Evolutionary conservation across 1,140 invertebrate genomes (phyloP), one percentile per base, ranked within the genome.

Genomic region (Drosophila triauraria): DNA sequence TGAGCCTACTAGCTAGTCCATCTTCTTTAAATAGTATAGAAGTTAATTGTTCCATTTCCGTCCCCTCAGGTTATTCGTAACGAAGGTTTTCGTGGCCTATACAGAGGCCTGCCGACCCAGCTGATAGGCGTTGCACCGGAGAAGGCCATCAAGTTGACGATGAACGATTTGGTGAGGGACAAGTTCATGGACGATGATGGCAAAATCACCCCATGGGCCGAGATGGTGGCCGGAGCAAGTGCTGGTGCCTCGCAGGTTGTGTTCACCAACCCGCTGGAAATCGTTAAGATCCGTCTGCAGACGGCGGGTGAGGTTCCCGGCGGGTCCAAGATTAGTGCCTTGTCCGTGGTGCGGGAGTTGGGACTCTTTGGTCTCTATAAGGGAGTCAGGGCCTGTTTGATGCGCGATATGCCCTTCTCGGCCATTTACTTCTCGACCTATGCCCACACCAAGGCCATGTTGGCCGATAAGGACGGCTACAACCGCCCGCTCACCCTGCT

Each of bases 341-440:
- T 96, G 93, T 93, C 94, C 13, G 98, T 99, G 13, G 97, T 99
- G 0, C 97, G 96, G 91, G 98, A 99, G 78, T 94, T 99, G 8
- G 98, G 98, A 12, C 95, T 99, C 20, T 96, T 98, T 91, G 98
- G 98, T 10, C 94, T 99, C 9, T 99, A 99, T 93, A 99, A 99
- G 94, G 98, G 98, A 43, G 97, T 98, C 0, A 95, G 96, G 88
- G 99, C 99, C 0, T 99, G 99, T 93, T 96, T 99, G 54, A 93
- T 99, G 17, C 94, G 99, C 71, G 99, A 99, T 93, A 96, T 99
- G 56, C 98, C 98, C 54, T 99, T 99, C 94, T 99, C 98, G 84
- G 98, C 98, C 53, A 99, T 99, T 77, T 99, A 99, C 93, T 99
- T 99, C 94, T 98, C 99, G 0, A 96, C 96, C 10, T 99, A 99